Evolutionary conservation across 2,888 invertebrate species (phyloP).

Genomic region (Lasiommata megera): DNA sequence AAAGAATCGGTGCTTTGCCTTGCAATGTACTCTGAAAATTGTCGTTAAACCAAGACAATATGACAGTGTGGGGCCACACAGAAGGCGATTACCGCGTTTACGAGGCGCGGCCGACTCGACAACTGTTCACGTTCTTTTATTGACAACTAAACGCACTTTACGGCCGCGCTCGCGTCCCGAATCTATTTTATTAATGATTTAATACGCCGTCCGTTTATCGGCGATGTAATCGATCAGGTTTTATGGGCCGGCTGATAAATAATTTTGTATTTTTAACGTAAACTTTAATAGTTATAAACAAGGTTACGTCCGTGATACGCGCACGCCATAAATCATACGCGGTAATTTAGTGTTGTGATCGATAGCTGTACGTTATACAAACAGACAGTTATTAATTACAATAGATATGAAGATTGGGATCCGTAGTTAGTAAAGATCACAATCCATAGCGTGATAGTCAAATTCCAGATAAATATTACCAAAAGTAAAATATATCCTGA

Average conservation of each 20-base stretch:
- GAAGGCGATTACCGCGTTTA: constrained; percentile 46
- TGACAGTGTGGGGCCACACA: constrained; percentile 50
- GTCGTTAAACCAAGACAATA: constrained; percentile 18
- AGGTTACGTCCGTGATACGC: background rate
- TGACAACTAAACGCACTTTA: constrained; percentile 60
- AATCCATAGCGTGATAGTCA: too few relatives aligned
- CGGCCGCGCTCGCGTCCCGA: constrained; percentile 48
- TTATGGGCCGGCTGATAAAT: constrained; percentile 40
- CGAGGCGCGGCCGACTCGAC: constrained; percentile 45
- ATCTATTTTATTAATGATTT: constrained; percentile 64
- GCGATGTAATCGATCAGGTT: constrained; percentile 39
- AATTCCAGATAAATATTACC: too few relatives aligned
- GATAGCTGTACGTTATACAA: background rate
- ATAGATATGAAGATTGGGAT: background rate
- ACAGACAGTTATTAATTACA: background rate
- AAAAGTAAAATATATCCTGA: too few relatives aligned
- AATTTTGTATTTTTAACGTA: constrained; percentile 12
- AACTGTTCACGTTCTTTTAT: constrained; percentile 61
- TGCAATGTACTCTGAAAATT: too few relatives aligned
- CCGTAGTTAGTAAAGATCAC: too few relatives aligned
- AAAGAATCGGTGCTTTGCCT: too few relatives aligned
- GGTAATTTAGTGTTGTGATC: background rate
- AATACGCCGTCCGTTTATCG: constrained; percentile 41
- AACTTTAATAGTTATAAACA: background rate
- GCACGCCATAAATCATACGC: background rate